Base-by-base conservation (phyloP, 2,113 vertebrate species). In the Argyrosomus japonicus region DNA sequence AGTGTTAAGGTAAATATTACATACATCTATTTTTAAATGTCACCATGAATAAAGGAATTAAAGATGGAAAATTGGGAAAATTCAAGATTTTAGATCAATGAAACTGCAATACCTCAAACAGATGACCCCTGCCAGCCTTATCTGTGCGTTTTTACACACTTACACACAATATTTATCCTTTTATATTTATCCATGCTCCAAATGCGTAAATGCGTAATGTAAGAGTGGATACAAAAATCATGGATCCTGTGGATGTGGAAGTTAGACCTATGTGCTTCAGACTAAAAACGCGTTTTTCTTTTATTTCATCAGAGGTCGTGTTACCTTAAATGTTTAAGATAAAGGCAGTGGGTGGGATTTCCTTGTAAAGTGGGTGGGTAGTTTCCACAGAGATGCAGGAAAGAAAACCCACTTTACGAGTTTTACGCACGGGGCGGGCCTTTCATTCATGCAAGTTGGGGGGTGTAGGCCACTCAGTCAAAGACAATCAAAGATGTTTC, bases 401-500 rank as follows among this genome's bases (percentile, higher is more conserved):
- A 79, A 50, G 56, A 54, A 58, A 86, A 58, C 79, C 82, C 78
- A 73, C 74, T 87, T 84, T 78, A 83, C 77, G 69, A 79, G 79
- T 77, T 91, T 86, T 88, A 90, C 76, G 90, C 91, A 82, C 69
- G 84, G 94, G 94, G 93, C 93, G 95, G 94, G 87, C 57, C 93
- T 86, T 91, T 93, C 88, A 88, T 92, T 91, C 85, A 92, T 71
- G 81, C 77, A 81, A 84, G 87, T 88, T 89, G 88, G 91, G 91
- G 92, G 93, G 89, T 90, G 92, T 92, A 85, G 71, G 74, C 82
- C 89, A 83, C 71, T 85, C 81, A 84, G 87, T 79, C 84, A 89
- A 75, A 88, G 83, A 93, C 90, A 94, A 92, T 93, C 90, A 91
- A 60, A 92, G 92, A 94, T 94, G 94, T 94, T 95, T 91, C 94